Percentiles rank a stretch among this genome's conserved stretches.
Conservation (phyloP, 1,140 invertebrate genomes). For the Aphaenogaster floridana region DNA sequence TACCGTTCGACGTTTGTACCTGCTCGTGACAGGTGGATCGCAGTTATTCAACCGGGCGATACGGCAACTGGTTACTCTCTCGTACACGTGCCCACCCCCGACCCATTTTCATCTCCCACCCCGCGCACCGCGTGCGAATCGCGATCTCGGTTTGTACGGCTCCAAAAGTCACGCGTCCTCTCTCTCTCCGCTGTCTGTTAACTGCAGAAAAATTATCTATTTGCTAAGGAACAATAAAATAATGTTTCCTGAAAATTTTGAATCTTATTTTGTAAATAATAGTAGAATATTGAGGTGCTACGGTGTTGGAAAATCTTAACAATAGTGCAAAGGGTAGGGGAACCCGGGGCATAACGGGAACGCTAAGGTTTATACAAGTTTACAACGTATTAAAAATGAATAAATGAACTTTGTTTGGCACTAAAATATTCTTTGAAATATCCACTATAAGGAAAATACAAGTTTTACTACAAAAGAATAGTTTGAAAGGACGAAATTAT, state of each 20-base stretch:
- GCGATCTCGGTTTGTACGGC: constrained; percentile 20
- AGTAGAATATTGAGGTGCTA: not conserved
- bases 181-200: not conserved
- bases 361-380: too few relatives aligned
- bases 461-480: too few relatives aligned
- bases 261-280: not conserved
- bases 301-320: not conserved
- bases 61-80: constrained; percentile 68
- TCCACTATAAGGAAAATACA: too few relatives aligned
- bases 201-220: not conserved
- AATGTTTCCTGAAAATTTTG: not conserved
- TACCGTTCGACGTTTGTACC: constrained; percentile 74
- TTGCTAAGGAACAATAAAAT: not conserved
- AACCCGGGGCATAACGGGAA: too few relatives aligned
- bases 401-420: too few relatives aligned
- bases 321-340: not conserved
- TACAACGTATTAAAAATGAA: too few relatives aligned
- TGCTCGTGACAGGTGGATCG: constrained; percentile 79
- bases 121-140: not conserved
- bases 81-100: constrained; percentile 48
- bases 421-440: too few relatives aligned
- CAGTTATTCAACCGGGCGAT: constrained; percentile 77
- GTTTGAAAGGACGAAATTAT: too few relatives aligned
- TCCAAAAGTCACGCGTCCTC: not conserved
- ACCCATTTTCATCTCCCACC: not conserved